Evolutionary conservation across 2,797 vertebrate species (phyloP), one percentile per base, ranked within the genome.

Genomic region (Mareca strepera): DNA sequence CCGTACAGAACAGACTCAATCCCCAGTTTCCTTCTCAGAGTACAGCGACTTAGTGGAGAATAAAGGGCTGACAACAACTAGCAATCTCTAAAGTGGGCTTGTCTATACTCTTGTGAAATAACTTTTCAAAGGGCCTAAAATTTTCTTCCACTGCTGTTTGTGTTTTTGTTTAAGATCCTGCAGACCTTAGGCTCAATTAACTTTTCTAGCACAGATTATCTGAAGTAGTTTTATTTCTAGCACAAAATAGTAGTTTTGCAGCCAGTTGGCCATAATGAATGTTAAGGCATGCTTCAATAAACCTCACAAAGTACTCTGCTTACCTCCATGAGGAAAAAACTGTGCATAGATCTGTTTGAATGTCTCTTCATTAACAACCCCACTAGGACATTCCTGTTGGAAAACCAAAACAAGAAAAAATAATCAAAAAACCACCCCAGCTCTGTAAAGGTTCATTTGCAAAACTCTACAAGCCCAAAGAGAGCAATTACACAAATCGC

Each of bases 251-350:
- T 9, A 50, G 50, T 29, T 82, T 35, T 64, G 52, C 70, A 91
- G 74, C 37, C 67, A 88, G 70, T 82, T 70, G 89, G 63, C 89
- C 74, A 31, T 4, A 59, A 68, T 11, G n/a, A 73, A 55, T 2
- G 31, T 26, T 62, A 41, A 41, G 33, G 37, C 39, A 59, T 20
- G 17, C 52, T 53, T 90, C 86, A 88, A 55, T 22, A 82, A 58
- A 41, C 58, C 75, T 9, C 5, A 77, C 33, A 74, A 81, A 93
- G 43, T 9, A 74, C 28, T 20, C 12, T 1, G 78, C 98, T 98
- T 98, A 99, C 99, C 99, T 98, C 99, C 99, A 17, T 99, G 99
- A 93, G 99, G 99, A 92, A 99, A 99, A 96, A 99, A 99, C 98
- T 99, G 99, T 73, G 99, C 98, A 59, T 99, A 99, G 96, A 99